Conservation (phyloP, 2,888 invertebrate species). For the Orthosia gracilis region DNA sequence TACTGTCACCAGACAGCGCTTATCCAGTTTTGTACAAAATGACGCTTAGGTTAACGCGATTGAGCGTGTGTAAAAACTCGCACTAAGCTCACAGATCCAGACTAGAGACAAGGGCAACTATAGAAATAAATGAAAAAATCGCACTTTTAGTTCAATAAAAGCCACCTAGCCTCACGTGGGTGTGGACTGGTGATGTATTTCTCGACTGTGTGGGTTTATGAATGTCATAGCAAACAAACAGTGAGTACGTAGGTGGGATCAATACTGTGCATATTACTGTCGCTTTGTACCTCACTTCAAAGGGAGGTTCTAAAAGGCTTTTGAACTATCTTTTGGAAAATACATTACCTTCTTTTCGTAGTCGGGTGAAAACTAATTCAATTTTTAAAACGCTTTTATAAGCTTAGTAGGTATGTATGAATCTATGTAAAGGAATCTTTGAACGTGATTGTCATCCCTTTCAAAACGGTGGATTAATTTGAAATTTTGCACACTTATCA, state of each 20-base stretch:
- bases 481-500: too few relatives aligned
- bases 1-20: too few relatives aligned
- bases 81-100: too few relatives aligned
- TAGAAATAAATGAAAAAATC: background rate
- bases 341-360: background rate
- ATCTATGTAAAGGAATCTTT: too few relatives aligned
- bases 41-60: too few relatives aligned
- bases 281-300: background rate
- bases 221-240: background rate
- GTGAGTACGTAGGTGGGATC: background rate
- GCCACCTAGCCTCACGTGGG: background rate
- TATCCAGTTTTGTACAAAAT: too few relatives aligned
- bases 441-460: too few relatives aligned
- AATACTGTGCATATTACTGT: background rate
- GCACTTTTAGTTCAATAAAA: background rate
- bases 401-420: too few relatives aligned
- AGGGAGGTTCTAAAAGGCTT: background rate
- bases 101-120: background rate
- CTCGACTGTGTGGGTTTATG: conserved; percentile 18
- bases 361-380: background rate
- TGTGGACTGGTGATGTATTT: background rate
- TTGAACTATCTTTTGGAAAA: background rate
- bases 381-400: too few relatives aligned
- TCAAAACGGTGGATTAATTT: too few relatives aligned
- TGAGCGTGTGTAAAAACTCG: too few relatives aligned